Evolutionary conservation across 1,140 invertebrate species (phyloP).

Genomic region (Brachystomella parvula): DNA sequence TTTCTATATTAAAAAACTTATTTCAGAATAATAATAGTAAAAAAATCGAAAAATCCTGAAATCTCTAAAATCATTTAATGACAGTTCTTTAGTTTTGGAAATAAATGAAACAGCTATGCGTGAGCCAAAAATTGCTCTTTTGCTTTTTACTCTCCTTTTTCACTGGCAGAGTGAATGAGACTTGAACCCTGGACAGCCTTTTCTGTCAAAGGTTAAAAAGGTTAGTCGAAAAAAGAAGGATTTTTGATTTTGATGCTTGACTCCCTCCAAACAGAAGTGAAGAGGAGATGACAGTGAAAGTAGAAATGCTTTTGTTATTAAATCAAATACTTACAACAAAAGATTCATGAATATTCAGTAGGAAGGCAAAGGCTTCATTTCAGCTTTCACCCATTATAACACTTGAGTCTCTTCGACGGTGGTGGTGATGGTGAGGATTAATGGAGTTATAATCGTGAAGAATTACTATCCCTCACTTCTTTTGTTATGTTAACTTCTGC

Average conservation of each 20-base stretch:
- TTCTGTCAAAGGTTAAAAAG: not conserved
- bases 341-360: conserved; percentile 7
- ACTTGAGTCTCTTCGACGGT: not conserved
- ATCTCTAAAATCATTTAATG: not conserved
- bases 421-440: not conserved
- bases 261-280: not conserved
- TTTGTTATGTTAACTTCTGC: not conserved
- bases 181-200: not conserved
- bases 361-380: not conserved
- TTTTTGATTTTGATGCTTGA: not conserved
- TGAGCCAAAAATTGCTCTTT: too few species aligned
- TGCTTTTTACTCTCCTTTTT: too few species aligned
- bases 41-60: not conserved
- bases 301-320: conserved; percentile 6
- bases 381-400: not conserved
- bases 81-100: not conserved
- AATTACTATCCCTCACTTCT: not conserved
- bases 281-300: not conserved
- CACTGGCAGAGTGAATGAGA: too few species aligned
- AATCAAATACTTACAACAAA: not conserved
- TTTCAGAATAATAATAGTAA: not conserved
- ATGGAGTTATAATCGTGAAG: not conserved
- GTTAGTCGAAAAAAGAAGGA: not conserved
- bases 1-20: not conserved
- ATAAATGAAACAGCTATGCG: not conserved